These are phyloP conservation scores for Hipposideros larvatus DNA, from an alignment of 2,797 vertebrate species.

Conservation along the genomic window DNA sequence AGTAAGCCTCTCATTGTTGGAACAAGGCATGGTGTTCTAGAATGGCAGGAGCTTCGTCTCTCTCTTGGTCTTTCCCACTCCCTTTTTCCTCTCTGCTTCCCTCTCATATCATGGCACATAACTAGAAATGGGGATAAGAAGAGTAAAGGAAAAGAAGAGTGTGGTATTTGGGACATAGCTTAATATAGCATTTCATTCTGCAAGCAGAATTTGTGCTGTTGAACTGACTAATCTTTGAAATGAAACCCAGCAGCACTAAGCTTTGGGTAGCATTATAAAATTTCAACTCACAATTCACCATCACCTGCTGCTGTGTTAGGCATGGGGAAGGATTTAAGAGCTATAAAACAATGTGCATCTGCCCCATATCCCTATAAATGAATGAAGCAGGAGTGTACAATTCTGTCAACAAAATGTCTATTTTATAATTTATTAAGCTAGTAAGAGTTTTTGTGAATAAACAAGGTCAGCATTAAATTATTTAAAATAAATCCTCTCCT, in stretches of 20 bases:
- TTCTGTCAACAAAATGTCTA: background rate
- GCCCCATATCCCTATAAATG: background rate
- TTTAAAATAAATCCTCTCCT: conserved; percentile 18
- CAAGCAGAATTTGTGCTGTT: background rate
- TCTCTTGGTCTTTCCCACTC: background rate
- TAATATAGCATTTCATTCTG: conserved; percentile 22
- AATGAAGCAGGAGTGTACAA: background rate
- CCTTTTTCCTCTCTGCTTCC: background rate
- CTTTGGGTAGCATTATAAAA: background rate
- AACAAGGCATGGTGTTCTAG: conserved; percentile 32
- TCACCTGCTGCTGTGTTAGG: background rate
- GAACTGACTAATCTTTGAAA: conserved; percentile 55
- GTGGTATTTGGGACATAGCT: background rate
- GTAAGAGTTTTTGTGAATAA: conserved; percentile 28
- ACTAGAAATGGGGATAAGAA: background rate
- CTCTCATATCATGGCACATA: background rate
- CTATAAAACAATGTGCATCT: background rate
- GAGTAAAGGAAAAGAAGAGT: background rate
- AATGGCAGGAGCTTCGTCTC: background rate
- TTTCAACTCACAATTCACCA: conserved; percentile 12
- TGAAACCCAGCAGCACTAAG: conserved; percentile 10
- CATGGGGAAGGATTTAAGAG: background rate
- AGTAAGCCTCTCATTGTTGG: conserved; percentile 10
- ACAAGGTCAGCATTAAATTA: background rate
- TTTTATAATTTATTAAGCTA: conserved; percentile 6